Percentiles rank a stretch among this genome's conserved stretches.
Conservation (phyloP, 2,113 vertebrate species). For the Leptocoma aspasia region DNA sequence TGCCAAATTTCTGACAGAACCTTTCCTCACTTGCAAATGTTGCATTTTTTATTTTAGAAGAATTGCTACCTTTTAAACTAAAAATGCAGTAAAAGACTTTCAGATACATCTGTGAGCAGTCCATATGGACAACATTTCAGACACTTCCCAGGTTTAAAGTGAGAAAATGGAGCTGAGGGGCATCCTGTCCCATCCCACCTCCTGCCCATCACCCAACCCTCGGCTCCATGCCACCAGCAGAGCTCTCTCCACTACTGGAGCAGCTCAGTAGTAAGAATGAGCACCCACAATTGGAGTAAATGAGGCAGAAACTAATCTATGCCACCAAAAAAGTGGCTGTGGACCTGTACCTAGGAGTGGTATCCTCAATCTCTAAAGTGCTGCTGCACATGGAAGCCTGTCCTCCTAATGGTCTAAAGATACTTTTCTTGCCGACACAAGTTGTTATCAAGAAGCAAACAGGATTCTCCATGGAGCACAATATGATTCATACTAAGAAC, state of each 20-base stretch:
- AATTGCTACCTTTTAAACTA: neutral
- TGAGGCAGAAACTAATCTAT: neutral
- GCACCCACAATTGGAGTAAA: neutral
- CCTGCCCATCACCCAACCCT: neutral
- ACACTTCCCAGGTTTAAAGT: neutral
- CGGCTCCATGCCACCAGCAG: accelerated
- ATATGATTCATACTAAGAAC: neutral
- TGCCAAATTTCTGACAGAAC: neutral
- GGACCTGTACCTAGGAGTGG: neutral
- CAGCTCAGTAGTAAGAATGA: neutral
- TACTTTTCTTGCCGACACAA: neutral
- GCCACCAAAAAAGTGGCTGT: neutral
- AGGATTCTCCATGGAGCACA: neutral
- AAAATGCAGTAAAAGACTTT: neutral
- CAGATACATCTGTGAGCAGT: neutral
- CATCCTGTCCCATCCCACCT: neutral
- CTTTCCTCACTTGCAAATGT: neutral
- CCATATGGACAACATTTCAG: neutral
- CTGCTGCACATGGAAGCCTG: accelerated
- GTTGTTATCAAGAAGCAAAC: neutral
- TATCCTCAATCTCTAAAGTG: neutral
- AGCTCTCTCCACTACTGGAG: neutral
- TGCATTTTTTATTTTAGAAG: neutral
- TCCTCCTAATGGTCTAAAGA: neutral
- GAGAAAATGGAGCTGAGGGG: neutral